These are phyloP conservation scores for Fragum whitleyi DNA, from an alignment of 2,888 invertebrate species.

Conservation along the genomic window DNA sequence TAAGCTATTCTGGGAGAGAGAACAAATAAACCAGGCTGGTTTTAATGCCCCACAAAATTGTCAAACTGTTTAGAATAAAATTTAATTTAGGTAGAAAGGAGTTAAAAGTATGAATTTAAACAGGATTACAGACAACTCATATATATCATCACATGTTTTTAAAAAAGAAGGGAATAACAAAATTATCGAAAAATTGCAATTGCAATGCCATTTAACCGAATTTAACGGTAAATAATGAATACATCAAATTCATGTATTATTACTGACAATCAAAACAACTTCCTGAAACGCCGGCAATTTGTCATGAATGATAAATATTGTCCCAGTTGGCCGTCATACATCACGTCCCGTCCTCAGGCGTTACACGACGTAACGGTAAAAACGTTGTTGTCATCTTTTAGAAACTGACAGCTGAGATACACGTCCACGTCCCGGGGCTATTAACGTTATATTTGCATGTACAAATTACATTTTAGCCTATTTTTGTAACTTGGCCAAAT, in stretches of 20 bases:
- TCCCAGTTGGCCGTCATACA: slow-evolving; percentile 24
- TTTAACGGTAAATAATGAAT: too few relatives aligned
- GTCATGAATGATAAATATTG: slow-evolving; percentile 36
- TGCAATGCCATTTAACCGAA: too few relatives aligned
- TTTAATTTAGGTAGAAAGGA: too few relatives aligned
- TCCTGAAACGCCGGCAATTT: slow-evolving; percentile 41
- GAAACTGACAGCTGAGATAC: neutral
- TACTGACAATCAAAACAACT: slow-evolving; percentile 26
- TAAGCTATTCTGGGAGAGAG: too few relatives aligned
- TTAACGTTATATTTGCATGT: neutral
- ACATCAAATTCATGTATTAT: neutral
- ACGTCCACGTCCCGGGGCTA: neutral
- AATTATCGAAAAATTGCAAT: too few relatives aligned
- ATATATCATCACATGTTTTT: too few relatives aligned
- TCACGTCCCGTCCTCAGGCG: slow-evolving; percentile 10
- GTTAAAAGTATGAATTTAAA: too few relatives aligned
- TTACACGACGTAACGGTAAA: slow-evolving; percentile 14
- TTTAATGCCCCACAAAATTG: too few relatives aligned
- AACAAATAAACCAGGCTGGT: too few relatives aligned
- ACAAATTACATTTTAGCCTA: neutral
- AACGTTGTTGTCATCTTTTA: slow-evolving; percentile 13
- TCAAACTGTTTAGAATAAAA: too few relatives aligned
- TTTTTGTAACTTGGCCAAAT: neutral
- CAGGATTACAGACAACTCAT: too few relatives aligned
- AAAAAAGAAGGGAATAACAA: too few relatives aligned